Base-by-base conservation (phyloP, 2,113 vertebrate species). In the Lophochroa leadbeateri region DNA sequence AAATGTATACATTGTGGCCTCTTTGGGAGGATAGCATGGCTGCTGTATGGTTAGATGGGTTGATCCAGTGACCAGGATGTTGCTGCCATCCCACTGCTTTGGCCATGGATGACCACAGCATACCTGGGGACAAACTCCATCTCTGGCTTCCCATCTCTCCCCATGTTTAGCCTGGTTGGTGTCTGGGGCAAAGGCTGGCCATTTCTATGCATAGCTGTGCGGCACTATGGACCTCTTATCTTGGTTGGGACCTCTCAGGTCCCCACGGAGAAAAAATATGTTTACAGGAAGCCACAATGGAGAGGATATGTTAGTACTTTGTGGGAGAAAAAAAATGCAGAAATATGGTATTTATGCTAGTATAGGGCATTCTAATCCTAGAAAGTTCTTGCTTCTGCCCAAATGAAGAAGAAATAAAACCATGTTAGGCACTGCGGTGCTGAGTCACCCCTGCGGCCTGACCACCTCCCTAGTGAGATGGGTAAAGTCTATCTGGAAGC, bases 381-480 rank as follows among this genome's bases (percentile, higher is more conserved):
- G 67, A 86, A 91, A 53, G n/a, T 35, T 94, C 72, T 86, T 1
- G 0, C 6, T 82, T 1, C 37, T 76, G 37, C 25, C 70, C 94
- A 87, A 69, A 58, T 11, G 67, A 86, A 63, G 85, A 86, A 72
- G 71, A 94, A 93, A 57, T 24, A 82, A 91, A 83, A 52, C 70
- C 28, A 37, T 20, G 17, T 64, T 86, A 60, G 61, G 69, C 13
- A 1, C 25, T 50, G 68, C 0, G 2, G 33, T 86, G 85, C 91
- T 92, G 80, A 93, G 82, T 86, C 76, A 90, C 76, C 27, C n/a
- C 33, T 5, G 6, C 1, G 9, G 64, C 86, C 83, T 84, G 72
- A 81, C 39, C 10, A 1, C 52, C 90, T 77, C 39, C 78, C 71
- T 80, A 15, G 23, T 43, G 50, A 70, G 46, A 63, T 47, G 47